Percentiles rank a stretch among this genome's conserved stretches.
Evolutionary conservation across 2,888 invertebrate species (phyloP).

Genomic region (Pseudococcus jackbeardsleyi): DNA sequence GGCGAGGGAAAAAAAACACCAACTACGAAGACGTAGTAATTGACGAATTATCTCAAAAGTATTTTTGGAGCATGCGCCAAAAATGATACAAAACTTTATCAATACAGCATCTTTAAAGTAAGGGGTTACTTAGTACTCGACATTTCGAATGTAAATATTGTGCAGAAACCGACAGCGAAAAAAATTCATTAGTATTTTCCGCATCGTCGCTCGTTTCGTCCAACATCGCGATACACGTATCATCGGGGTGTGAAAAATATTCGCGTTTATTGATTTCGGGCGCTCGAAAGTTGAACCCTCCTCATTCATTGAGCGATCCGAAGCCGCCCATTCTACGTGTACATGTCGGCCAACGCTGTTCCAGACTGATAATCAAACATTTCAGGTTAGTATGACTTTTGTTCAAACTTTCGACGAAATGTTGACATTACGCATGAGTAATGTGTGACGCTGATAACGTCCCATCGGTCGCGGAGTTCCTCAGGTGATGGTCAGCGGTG

Average conservation of each 20-base stretch:
- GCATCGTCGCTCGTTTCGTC: background rate
- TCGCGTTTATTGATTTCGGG: slow-evolving; percentile 39
- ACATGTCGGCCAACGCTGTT: slow-evolving; percentile 33
- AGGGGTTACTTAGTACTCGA: slow-evolving; percentile 39
- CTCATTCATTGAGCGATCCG: background rate
- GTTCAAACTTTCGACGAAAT: background rate
- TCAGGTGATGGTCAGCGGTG: background rate
- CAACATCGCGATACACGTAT: background rate
- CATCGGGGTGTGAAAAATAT: slow-evolving; percentile 7
- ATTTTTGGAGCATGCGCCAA: slow-evolving; percentile 55
- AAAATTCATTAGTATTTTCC: background rate
- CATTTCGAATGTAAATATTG: slow-evolving; percentile 32
- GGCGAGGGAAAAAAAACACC: background rate
- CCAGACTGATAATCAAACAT: slow-evolving; percentile 51
- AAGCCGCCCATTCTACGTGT: slow-evolving; percentile 1
- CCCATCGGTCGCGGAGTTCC: background rate
- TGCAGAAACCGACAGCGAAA: background rate
- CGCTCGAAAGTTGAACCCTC: background rate
- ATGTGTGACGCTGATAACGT: slow-evolving; percentile 40
- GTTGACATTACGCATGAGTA: slow-evolving; percentile 49
- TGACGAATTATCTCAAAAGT: slow-evolving; percentile 38
- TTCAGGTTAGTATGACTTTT: slow-evolving; percentile 54
- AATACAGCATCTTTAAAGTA: slow-evolving; percentile 26
- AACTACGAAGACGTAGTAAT: slow-evolving; percentile 27
- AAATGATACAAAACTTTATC: slow-evolving; percentile 49